Base-by-base conservation (phyloP, 2,888 invertebrate genomes). In the Spodoptera picta region DNA sequence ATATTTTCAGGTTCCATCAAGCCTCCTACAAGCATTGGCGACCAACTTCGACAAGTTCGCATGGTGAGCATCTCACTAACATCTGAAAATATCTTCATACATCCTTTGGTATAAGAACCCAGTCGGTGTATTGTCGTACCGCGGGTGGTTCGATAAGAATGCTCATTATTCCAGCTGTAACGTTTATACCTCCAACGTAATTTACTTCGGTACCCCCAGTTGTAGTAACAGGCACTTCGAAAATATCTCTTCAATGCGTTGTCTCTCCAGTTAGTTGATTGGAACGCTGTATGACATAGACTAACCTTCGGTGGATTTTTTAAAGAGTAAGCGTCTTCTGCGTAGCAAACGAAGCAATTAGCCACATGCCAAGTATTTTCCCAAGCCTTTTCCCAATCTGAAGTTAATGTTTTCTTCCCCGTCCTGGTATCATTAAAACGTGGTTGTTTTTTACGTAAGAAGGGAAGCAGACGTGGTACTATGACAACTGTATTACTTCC, bases 41-140 rank as follows among this genome's bases (percentile, higher is more conserved):
- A 36, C 10, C 0, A 14, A 11, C 0, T 11, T n/a, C 69, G 51
- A 43, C 69, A 69, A 12, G 59, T 59, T 10, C 69, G 59, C 19
- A 43, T 0, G 7, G 69, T 69, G 42, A 64, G 52, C 14, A 27
- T 1, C 9, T 24, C 44, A 4, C 69, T 65, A 24, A 64, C 4
- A 49, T 69, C 64, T 45, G 56, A 7, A 46, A 41, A 69, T 12
- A 54, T 59, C 45, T 59, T 69, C 27, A 0, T 59, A 5, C 69
- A 69, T 11, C 69, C 64, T 12, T 36, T 11, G 5, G 19, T 11
- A 11, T 42, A 23, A 11, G 0, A 9, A 0, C 10, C 47, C 6
- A 54, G 0, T 0, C 7, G 6, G 2, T 0, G 6, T 1, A 0
- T 3, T 24, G 9, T 49, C 36, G 44, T 27, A 11, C 57, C 46